Conservation (phyloP, 2,113 vertebrate species). For the Leuciscus idus region DNA sequence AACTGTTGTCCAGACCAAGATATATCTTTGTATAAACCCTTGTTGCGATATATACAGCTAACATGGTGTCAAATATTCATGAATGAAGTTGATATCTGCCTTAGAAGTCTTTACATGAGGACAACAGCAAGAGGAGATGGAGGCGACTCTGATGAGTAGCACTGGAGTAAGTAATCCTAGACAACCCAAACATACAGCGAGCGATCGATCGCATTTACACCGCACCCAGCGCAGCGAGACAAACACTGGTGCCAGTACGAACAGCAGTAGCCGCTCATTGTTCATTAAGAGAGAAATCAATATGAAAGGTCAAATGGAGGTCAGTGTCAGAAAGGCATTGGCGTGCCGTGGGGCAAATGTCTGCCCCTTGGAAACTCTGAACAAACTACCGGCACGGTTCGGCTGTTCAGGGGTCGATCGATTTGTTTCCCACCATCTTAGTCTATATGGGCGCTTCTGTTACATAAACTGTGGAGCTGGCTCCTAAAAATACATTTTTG, state of each 20-base stretch:
- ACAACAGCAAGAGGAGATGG: background rate
- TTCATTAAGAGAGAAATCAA: constrained; percentile 49
- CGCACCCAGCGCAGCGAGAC: constrained; percentile 11
- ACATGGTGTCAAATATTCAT: constrained; percentile 15
- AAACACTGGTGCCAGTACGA: constrained; percentile 37
- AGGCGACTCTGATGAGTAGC: constrained; percentile 16
- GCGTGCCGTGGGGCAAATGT: background rate
- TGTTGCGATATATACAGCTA: background rate
- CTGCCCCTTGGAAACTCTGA: background rate
- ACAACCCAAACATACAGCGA: constrained; percentile 45
- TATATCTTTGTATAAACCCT: background rate
- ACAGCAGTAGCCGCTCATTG: constrained; percentile 39
- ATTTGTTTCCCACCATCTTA: background rate
- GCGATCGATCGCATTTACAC: constrained; percentile 34
- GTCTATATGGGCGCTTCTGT: background rate
- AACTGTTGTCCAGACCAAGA: background rate
- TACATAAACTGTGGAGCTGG: background rate
- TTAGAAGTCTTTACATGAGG: constrained; percentile 1
- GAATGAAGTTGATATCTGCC: constrained; percentile 21
- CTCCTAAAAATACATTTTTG: constrained; percentile 20
- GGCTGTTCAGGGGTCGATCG: constrained; percentile 1
- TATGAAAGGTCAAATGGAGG: constrained; percentile 49
- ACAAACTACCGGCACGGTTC: background rate
- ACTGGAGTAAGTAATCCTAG: constrained; percentile 31
- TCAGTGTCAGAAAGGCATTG: constrained; percentile 39